Base-by-base conservation (phyloP, 2,113 vertebrate genomes). In the Chloroceryle aenea region DNA sequence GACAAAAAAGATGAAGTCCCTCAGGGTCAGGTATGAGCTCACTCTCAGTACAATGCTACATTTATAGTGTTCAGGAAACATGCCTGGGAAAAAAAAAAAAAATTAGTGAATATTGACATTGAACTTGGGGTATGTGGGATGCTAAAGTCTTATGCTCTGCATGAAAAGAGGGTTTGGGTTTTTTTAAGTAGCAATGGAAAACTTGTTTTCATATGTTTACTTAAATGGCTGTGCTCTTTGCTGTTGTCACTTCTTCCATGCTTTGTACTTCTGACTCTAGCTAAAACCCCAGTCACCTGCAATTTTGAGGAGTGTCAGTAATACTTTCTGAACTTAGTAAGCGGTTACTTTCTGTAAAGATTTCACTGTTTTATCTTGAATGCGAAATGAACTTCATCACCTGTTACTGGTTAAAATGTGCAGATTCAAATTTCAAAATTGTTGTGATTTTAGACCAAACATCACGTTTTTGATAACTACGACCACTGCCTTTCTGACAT, bases 1-100 rank as follows among this genome's bases (percentile, higher is more conserved):
- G 99, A 99, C 95, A 99, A 99, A 95, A 98, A 98, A 90, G 98
- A 99, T 48, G 99, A 99, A 96, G 98, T 99, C 91, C 99, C 99
- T 27, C 99, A 99, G 97, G 99, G 99, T 82, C 99, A 99, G 98
- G 99, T 99, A 98, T 22, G 93, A 50, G 55, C 21, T n/a, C n/a
- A n/a, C 10, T 36, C 4, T 52, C n/a, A 19, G 27, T 19, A 58
- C 75, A 80, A 56, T n/a, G 16, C 22, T 63, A 47, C 1, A 5
- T 34, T 67, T 25, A 7, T 48, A 42, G 30, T 11, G 21, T 59
- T 30, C 42, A 43, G 27, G 36, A 42, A 95, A 75, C 7, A 48
- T 6, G 7, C 52, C 56, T n/a, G 40, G 20, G 52, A 76, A 76
- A 67, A 42, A 12, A 4, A 25, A 17, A 32, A 5, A 25, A 79